Conservation (phyloP, 2,113 vertebrate species). For the Ibidorhyncha struthersii region DNA sequence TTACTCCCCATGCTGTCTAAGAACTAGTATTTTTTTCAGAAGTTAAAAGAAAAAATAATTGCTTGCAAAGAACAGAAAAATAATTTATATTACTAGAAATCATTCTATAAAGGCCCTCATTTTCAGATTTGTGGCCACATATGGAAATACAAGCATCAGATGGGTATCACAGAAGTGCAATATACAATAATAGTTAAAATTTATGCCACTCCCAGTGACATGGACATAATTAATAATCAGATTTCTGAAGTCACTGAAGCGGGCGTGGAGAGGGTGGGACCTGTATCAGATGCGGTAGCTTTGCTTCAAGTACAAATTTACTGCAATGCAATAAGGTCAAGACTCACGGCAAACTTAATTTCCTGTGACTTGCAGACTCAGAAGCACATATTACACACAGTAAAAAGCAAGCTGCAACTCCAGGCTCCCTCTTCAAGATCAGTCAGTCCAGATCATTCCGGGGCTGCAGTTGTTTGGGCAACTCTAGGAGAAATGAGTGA, state of each 20-base stretch:
- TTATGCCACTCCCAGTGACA: neutral
- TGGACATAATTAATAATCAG: neutral
- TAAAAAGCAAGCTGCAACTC: neutral
- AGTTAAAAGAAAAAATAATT: neutral
- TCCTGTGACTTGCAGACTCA: neutral
- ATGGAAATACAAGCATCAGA: neutral
- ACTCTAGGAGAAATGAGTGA: neutral
- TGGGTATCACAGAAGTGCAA: neutral
- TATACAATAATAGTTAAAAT: neutral
- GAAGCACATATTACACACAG: neutral
- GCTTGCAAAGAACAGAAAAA: neutral
- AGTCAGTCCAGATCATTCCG: neutral
- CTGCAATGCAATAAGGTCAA: neutral
- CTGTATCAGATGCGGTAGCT: neutral
- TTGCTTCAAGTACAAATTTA: neutral
- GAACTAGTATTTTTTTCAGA: neutral
- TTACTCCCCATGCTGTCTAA: neutral
- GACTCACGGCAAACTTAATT: neutral
- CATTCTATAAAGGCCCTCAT: neutral
- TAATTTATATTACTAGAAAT: neutral
- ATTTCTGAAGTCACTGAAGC: neutral
- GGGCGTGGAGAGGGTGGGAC: neutral
- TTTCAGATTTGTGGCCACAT: neutral
- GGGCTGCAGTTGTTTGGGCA: neutral
- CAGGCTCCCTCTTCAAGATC: neutral